Base-by-base conservation (phyloP, 2,888 invertebrate species). In the Tachina fera region DNA sequence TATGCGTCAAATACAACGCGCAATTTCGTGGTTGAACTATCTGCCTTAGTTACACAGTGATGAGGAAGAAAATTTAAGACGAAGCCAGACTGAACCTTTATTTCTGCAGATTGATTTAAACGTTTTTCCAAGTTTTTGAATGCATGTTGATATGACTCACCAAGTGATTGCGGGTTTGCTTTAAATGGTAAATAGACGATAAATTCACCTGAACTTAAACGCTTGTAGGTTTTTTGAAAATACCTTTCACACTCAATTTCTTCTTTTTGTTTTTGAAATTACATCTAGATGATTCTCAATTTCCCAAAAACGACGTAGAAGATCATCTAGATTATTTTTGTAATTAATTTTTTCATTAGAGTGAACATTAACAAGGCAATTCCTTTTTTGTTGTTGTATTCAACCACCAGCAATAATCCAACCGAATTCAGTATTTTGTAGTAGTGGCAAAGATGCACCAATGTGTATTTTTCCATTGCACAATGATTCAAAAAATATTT, bases 351-450 rank as follows among this genome's bases (percentile, higher is more conserved):
- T 49, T 39, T 61, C 41, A 4, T 31, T 49, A 8, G 10, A 13
- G 1, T 47, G 61, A 19, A 11, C 6, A 31, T 1, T 16, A 19
- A 72, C 4, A 43, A 39, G 1, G 39, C 67, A 51, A 43, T n/a
- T 61, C n/a, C 41, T 8, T 70, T 60, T 49, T 61, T 67, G 39
- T 16, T 68, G 9, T 19, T 31, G 41, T 31, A 72, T 56, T 2
- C 74, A 58, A 51, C 74, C 74, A 9, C 86, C 88, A n/a, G 77
- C 71, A 6, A 87, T 82, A 43, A 87, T 68, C 85, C 86, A 88
- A 9, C 86, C 87, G 22, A 87, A 76, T 43, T 47, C 41, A 3
- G 87, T 86, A 39, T 87, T 86, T 83, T 86, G 87, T 10, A 87
- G 39, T 14, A 84, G 31, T 31, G 31, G 31, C 31, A 31, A 31